phyloP scores from a whole-genome alignment of 1,140 invertebrate genomes.

The Carcinoscorpius rotundicauda region DNA sequence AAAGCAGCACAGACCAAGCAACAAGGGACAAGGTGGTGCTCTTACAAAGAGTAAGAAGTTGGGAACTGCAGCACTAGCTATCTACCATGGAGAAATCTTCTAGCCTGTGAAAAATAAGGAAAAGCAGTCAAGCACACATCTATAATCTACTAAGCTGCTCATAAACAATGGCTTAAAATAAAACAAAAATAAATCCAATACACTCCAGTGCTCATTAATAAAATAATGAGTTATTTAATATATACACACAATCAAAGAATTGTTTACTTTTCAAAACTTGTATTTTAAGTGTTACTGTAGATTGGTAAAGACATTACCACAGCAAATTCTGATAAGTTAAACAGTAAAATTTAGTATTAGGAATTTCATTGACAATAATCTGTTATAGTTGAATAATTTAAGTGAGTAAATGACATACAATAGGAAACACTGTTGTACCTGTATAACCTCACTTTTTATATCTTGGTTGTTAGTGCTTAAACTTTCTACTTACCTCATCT shows the following conservation, averaged over 20 bases:
- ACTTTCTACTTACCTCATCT: constrained; percentile 18
- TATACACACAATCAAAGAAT: neutral
- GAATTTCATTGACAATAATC: no score
- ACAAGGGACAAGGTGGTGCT: neutral
- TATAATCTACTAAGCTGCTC: neutral
- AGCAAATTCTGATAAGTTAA: constrained; percentile 2
- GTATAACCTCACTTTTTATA: neutral
- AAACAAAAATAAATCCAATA: constrained; percentile 13
- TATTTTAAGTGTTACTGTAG: neutral
- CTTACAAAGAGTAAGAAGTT: no score
- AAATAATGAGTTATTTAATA: neutral
- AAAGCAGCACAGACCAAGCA: constrained; percentile 10
- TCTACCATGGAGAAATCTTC: no score
- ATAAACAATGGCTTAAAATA: constrained; percentile 15
- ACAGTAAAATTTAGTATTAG: no score
- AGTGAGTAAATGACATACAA: neutral
- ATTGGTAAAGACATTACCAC: neutral
- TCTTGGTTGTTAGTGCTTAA: neutral
- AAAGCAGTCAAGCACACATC: no score
- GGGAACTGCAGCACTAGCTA: no score
- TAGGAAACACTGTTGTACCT: neutral
- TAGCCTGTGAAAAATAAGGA: no score
- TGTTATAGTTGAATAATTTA: neutral
- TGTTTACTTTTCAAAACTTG: neutral
- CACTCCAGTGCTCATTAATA: constrained; percentile 13